Evolutionary conservation across 2,888 invertebrate genomes (phyloP).

Genomic region (Heliconius aoede): DNA sequence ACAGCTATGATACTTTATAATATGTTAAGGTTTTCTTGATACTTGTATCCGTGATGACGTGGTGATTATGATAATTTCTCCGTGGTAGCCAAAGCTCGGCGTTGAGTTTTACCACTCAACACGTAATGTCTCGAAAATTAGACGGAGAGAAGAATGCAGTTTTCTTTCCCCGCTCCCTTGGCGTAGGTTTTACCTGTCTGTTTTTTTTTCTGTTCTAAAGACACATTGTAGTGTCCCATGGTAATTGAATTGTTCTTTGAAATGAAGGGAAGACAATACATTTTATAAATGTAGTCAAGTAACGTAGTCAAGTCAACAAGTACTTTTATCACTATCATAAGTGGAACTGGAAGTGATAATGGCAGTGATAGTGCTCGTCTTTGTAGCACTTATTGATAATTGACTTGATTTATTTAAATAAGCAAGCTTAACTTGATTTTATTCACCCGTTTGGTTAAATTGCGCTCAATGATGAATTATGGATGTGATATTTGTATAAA

Average conservation of each 20-base stretch:
- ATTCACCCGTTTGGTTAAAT: neutral
- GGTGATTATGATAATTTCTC: no score
- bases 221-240: no score
- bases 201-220: no score
- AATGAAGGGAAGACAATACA: neutral
- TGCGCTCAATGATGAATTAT: no score
- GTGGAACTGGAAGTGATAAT: neutral
- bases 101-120: neutral
- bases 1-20: conserved; percentile 5
- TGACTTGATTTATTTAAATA: neutral
- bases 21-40: neutral
- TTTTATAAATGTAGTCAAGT: neutral
- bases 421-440: neutral
- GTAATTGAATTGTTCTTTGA: neutral
- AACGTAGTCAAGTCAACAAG: neutral
- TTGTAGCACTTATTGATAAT: neutral
- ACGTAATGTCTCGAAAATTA: neutral
- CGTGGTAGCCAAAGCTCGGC: neutral
- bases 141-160: no score
- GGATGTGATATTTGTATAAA: neutral
- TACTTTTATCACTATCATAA: neutral
- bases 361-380: neutral
- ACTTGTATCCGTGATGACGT: no score
- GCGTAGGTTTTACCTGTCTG: no score
- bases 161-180: no score